Percentiles rank a stretch among this genome's conserved stretches.
phyloP scores from a whole-genome alignment of 2,888 invertebrate species.

The Cosmia pyralina region DNA sequence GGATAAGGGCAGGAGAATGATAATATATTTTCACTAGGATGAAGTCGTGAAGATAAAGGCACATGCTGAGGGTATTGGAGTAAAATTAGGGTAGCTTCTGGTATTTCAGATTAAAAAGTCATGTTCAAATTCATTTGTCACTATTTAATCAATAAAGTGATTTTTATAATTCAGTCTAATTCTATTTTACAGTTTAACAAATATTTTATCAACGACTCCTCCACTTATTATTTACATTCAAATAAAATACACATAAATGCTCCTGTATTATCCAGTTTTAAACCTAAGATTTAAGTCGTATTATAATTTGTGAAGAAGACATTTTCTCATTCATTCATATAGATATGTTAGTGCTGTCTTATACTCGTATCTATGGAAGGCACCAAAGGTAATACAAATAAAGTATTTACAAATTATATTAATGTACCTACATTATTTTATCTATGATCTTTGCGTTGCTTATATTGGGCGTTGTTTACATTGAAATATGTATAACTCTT shows the following conservation, averaged over 20 bases:
- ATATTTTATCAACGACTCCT: conserved; percentile 15
- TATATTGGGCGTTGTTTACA: conserved; percentile 6
- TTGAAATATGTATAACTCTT: conserved; percentile 26
- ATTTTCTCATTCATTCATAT: conserved; percentile 15
- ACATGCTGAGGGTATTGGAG: too few relatives aligned
- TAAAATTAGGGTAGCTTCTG: not conserved
- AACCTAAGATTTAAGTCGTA: conserved; percentile 15
- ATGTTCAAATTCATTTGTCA: conserved; percentile 33
- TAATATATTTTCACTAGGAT: too few relatives aligned
- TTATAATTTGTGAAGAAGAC: not conserved
- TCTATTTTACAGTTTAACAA: conserved; percentile 13
- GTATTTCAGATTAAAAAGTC: conserved; percentile 18
- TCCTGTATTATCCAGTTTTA: conserved; percentile 14
- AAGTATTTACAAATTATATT: conserved; percentile 66
- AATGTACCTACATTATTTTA: conserved; percentile 35
- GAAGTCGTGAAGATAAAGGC: too few relatives aligned
- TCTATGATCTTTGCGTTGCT: conserved; percentile 46
- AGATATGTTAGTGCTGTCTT: conserved; percentile 73
- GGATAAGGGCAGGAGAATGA: too few relatives aligned
- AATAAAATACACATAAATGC: conserved; percentile 23
- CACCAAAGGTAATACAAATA: conserved; percentile 70
- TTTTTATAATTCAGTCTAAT: conserved; percentile 44
- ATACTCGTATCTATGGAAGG: conserved; percentile 75
- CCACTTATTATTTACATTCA: conserved; percentile 27
- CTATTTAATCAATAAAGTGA: conserved; percentile 42